phyloP scores from a whole-genome alignment of 2,797 vertebrate species.

The Alcedo atthis region DNA sequence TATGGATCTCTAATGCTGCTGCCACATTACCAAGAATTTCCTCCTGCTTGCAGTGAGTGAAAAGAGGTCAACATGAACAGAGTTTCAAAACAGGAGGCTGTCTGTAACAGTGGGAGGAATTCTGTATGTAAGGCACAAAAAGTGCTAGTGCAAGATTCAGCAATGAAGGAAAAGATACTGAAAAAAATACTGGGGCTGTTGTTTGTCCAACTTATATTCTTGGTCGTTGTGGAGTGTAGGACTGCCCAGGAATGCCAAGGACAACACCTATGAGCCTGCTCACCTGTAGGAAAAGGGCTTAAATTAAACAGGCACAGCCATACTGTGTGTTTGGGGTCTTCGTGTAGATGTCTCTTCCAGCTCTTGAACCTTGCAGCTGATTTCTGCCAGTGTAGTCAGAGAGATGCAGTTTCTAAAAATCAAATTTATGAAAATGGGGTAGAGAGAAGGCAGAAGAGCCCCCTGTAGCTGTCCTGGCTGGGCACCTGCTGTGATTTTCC shows the following conservation, averaged over 20 bases:
- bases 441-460: neutral
- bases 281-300: neutral
- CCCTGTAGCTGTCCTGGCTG: neutral
- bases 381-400: neutral
- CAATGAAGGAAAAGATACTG: neutral
- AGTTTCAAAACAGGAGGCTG: neutral
- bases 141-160: neutral
- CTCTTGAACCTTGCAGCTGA: neutral
- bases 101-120: neutral
- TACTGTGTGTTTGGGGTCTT: neutral
- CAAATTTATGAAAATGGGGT: neutral
- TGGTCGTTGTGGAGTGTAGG: fast-evolving
- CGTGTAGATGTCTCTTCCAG: neutral
- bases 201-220: neutral
- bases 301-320: neutral
- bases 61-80: neutral
- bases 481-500: neutral
- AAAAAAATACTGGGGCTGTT: neutral
- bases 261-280: neutral
- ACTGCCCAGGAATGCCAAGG: neutral
- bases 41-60: neutral
- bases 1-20: neutral
- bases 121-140: neutral
- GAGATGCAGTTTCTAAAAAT: neutral
- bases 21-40: neutral